A percentile compares a stretch with the other conserved stretches of the same genome.
Evolutionary conservation across 1,140 invertebrate genomes (phyloP).

Genomic region (Caenorhabditis inopinata): DNA sequence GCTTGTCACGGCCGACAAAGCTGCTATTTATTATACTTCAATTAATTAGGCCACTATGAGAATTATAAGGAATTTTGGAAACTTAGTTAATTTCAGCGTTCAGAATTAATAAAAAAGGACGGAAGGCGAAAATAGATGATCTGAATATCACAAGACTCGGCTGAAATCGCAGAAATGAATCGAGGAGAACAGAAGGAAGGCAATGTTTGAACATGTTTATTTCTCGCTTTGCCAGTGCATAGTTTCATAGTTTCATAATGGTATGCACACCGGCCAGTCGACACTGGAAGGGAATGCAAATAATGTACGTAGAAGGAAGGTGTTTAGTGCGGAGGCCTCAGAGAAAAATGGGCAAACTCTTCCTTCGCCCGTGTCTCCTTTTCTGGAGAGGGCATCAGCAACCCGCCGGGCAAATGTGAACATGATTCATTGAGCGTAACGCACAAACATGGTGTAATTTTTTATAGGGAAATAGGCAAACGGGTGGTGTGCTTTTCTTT

Average conservation of each 20-base stretch:
- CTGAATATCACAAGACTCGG: no score
- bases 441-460: constrained; percentile 19
- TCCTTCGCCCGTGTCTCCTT: neutral
- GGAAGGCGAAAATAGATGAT: no score
- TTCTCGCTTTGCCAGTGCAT: neutral
- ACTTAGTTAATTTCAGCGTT: no score
- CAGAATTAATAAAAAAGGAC: no score
- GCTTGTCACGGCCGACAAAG: no score
- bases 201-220: neutral
- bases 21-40: no score
- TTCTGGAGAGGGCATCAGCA: constrained; percentile 5
- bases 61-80: no score
- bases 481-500: neutral
- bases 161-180: neutral
- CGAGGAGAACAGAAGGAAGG: neutral
- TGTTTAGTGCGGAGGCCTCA: neutral
- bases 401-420: neutral
- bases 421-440: neutral
- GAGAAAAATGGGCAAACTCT: constrained; percentile 8
- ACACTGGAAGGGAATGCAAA: constrained; percentile 27
- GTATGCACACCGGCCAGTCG: constrained; percentile 14
- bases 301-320: constrained; percentile 21
- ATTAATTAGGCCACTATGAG: no score
- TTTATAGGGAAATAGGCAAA: neutral
- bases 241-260: constrained; percentile 30